Evolutionary conservation across 1,140 invertebrate species (phyloP).

Genomic region (Pollicipes pollicipes): DNA sequence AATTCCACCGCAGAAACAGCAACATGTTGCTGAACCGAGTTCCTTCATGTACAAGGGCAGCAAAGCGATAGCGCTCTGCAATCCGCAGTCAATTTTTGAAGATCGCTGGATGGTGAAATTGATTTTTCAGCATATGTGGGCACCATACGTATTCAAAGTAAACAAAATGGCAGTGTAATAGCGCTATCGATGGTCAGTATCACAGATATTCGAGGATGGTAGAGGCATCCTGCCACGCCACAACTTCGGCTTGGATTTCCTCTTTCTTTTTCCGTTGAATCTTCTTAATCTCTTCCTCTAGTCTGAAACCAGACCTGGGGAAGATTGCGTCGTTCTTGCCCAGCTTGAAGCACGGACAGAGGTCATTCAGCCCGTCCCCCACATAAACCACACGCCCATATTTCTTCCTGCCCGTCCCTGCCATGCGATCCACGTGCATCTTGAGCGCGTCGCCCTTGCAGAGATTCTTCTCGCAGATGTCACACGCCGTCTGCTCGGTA

Average conservation of each 20-base stretch:
- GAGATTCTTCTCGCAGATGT: neutral
- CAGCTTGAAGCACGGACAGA: neutral
- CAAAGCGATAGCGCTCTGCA: too few relatives aligned
- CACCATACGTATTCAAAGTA: too few relatives aligned
- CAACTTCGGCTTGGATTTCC: neutral
- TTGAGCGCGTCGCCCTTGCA: neutral
- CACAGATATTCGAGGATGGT: neutral
- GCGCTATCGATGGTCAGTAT: neutral
- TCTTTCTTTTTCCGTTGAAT: neutral
- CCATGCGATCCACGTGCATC: neutral
- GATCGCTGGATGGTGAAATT: too few relatives aligned
- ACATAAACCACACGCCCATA: neutral
- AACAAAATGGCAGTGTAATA: neutral
- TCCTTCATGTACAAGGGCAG: too few relatives aligned
- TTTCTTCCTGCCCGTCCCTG: neutral
- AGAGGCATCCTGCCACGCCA: neutral
- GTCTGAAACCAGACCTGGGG: neutral
- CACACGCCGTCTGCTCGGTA: neutral
- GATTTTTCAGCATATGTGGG: too few relatives aligned
- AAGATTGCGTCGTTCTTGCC: neutral
- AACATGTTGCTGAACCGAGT: too few relatives aligned
- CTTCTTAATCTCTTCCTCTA: neutral
- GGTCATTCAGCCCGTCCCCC: neutral
- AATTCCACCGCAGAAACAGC: too few relatives aligned
- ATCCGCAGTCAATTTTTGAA: too few relatives aligned